Base-by-base conservation (phyloP, 1,140 invertebrate genomes). In the Adoxophyes honmai region DNA sequence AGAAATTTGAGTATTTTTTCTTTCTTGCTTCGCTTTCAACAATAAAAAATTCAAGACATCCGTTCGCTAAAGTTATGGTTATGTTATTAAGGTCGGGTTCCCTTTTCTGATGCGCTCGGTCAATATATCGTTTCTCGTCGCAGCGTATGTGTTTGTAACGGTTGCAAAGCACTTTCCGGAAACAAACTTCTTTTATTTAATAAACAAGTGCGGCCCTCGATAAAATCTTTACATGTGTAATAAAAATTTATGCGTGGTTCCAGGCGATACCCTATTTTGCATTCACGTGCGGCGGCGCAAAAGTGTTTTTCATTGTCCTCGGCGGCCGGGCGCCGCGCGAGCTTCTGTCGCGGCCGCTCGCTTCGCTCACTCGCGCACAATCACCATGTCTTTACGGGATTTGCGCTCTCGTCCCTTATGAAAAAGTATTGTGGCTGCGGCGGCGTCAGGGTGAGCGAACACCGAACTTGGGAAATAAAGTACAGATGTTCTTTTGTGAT, bases 281-380 rank as follows among this genome's bases (percentile, higher is more conserved):
- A 72, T 76, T 63, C 59, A 63, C 58, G 57, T 58, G 52, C 62
- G 52, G 60, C 44, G 38, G 65, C 62, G 51, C 56, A 62, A 66
- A 76, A 74, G 69, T 70, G 71, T 72, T 70, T 68, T 67, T 72
- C 69, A 77, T 74, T 77, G 71, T 74, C 64, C 64, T 61, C 39
- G 54, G 54, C 54, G 57, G 38, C 39, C 68, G 63, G 60, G 55
- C 21, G 55, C 55, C 37, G 56, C 33, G 53, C 64, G 64, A 66
- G n/a, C n/a, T n/a, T n/a, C n/a, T n/a, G n/a, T n/a, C 18, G 18
- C 54, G 15, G 8, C 15, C 16, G 52, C 36, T 36, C 6, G 38
- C 10, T 15, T 33, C 52, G 3, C 59, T 66, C 42, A 48, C 42
- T 48, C 16, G 42, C 28, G 21, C 42, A 48, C 28, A 48, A 21